phyloP scores from a whole-genome alignment of 2,888 invertebrate genomes.

The Phanerotoma sp. region DNA sequence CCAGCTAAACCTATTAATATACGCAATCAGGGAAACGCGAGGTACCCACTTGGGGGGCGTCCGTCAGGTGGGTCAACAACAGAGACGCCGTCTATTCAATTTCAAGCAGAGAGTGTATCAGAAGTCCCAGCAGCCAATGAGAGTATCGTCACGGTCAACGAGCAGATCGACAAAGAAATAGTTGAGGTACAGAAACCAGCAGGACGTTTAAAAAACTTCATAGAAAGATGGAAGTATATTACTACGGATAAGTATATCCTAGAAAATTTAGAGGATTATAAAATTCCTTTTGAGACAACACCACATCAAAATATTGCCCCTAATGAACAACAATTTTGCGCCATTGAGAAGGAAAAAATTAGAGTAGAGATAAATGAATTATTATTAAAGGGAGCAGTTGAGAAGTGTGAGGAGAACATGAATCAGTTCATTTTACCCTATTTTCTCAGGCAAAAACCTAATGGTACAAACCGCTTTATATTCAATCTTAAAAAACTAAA shows the following conservation, averaged over 20 bases:
- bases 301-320: neutral
- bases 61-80: constrained; percentile 24
- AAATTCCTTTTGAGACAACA: neutral
- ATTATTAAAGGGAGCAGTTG: constrained; percentile 2
- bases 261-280: constrained; percentile 3
- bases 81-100: constrained; percentile 6
- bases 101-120: neutral
- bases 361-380: constrained; percentile 5
- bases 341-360: neutral
- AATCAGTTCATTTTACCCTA: neutral
- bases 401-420: neutral
- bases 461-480: constrained; percentile 6
- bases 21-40: constrained; percentile 27
- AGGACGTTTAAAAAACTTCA: constrained; percentile 6
- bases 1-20: constrained; percentile 14
- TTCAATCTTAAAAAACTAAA: constrained; percentile 4
- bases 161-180: constrained; percentile 18
- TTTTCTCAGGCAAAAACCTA: neutral
- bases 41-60: constrained; percentile 20
- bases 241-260: constrained; percentile 8
- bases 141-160: constrained; percentile 4
- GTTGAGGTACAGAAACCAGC: constrained; percentile 21
- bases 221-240: constrained; percentile 10
- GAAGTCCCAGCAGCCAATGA: neutral
- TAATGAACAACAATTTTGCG: neutral